These are phyloP conservation scores for Urocitellus parryii DNA, from an alignment of 2,113 vertebrate genomes.

Conservation along the genomic window DNA sequence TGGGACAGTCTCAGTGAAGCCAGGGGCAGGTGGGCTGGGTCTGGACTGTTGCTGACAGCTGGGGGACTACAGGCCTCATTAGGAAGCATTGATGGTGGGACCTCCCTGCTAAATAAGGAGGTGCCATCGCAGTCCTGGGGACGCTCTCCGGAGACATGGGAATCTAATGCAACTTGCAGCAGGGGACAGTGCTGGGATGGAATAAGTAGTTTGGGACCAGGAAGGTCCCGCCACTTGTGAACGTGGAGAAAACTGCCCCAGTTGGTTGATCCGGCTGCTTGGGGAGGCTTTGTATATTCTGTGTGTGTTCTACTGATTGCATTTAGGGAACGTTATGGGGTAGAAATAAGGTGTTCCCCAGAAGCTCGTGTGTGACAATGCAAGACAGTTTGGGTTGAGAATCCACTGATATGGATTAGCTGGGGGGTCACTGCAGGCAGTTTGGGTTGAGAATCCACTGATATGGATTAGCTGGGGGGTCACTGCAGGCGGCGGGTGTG, in stretches of 20 bases:
- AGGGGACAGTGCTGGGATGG: background rate
- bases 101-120: constrained; percentile 34
- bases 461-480: too few relatives aligned
- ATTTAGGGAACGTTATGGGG: background rate
- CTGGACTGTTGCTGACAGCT: background rate
- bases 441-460: too few relatives aligned
- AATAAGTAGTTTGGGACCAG: background rate
- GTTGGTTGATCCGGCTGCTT: background rate
- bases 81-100: background rate
- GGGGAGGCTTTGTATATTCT: background rate
- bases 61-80: background rate
- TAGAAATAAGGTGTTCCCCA: too few relatives aligned
- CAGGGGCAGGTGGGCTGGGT: background rate
- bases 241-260: background rate
- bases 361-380: too few relatives aligned
- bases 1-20: background rate
- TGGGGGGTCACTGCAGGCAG: too few relatives aligned
- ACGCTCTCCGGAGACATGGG: background rate
- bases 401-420: too few relatives aligned
- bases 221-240: background rate
- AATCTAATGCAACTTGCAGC: background rate
- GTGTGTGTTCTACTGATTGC: background rate
- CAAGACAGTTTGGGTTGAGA: too few relatives aligned
- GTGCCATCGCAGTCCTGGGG: background rate
- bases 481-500: too few relatives aligned